Base-by-base conservation (phyloP, 2,113 vertebrate genomes). In the Hassar affinis region DNA sequence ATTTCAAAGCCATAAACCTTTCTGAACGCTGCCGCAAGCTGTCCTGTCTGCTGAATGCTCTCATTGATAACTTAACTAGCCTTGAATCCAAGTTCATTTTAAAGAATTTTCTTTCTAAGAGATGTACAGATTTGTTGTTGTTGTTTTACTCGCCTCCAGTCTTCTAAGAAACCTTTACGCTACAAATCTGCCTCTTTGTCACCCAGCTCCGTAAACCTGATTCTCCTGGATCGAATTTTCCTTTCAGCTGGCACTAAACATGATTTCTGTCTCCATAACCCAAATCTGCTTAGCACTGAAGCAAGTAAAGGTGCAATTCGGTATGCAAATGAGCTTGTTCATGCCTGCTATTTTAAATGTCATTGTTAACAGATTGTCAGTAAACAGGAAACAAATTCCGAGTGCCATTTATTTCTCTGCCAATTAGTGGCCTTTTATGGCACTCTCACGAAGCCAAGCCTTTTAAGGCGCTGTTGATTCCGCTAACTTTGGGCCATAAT, bases 351-450 rank as follows among this genome's bases (percentile, higher is more conserved):
- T 84, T 84, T 84, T 71, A 84, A 84, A 84, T 84, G 83, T 84
- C 83, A 84, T 71, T 84, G 83, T 84, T 84, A 84, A 84, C 83
- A 79, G 64, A 84, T 79, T 84, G 83, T 76, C 75, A 71, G 75
- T 84, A 79, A 84, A 84, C 75, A 84, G 51, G 75, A 57, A 84
- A 78, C 42, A 62, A 78, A 84, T 69, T 84, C 82, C 75, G 71
- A 84, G 76, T 84, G 76, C 82, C 52, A 79, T 84, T 83, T 83
- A 54, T 77, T 83, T 71, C 51, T 57, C 25, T 69, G 62, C 51
- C 82, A 78, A 78, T 84, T 84, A 84, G 82, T 79, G 75, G 76
- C 52, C 51, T 84, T 78, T 84, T 68, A 77, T 78, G 62, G 62
- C 9, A 51, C 64, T 78, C 74, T 30, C 22, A 18, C 51, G 25